phyloP scores from a whole-genome alignment of 2,113 vertebrate genomes.

The Monopterus albus region DNA sequence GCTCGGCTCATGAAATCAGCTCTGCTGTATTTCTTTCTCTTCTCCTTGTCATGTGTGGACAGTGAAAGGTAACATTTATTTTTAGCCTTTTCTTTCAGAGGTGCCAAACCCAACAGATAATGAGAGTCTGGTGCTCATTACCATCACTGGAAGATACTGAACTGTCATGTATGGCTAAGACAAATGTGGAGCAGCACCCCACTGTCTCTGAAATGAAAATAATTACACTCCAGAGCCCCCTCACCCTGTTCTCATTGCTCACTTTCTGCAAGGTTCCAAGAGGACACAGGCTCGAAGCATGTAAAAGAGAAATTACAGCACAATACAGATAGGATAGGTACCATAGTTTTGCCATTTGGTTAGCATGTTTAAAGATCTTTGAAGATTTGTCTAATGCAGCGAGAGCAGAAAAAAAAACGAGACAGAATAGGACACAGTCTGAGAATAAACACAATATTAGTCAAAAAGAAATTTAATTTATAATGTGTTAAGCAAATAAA shows the following conservation, averaged over 20 bases:
- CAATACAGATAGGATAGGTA: conserved; percentile 4
- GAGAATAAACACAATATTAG: too few relatives aligned
- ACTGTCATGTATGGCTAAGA: conserved; percentile 74
- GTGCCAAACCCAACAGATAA: conserved; percentile 72
- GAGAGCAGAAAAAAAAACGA: too few relatives aligned
- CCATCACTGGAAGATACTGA: conserved; percentile 63
- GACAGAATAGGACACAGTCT: too few relatives aligned
- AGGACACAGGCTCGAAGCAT: conserved; percentile 22
- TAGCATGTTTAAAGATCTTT: conserved; percentile 5
- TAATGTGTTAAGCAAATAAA: too few relatives aligned
- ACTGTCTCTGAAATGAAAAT: conserved; percentile 80
- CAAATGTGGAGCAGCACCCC: conserved; percentile 73
- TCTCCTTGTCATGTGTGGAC: conserved; percentile 50
- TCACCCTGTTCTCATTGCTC: conserved; percentile 80
- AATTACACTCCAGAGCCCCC: conserved; percentile 80
- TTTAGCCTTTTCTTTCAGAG: conserved; percentile 65
- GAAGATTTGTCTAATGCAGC: not conserved
- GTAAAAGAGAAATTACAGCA: conserved; percentile 36
- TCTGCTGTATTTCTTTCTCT: conserved; percentile 9
- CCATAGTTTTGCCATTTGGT: not conserved
- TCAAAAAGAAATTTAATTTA: too few relatives aligned
- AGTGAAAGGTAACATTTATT: conserved; percentile 73
- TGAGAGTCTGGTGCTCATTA: conserved; percentile 79
- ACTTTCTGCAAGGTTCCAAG: conserved; percentile 53
- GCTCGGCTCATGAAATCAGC: conserved; percentile 31